Base-by-base conservation (phyloP, 2,113 vertebrate species). In the Dermatemys mawii region DNA sequence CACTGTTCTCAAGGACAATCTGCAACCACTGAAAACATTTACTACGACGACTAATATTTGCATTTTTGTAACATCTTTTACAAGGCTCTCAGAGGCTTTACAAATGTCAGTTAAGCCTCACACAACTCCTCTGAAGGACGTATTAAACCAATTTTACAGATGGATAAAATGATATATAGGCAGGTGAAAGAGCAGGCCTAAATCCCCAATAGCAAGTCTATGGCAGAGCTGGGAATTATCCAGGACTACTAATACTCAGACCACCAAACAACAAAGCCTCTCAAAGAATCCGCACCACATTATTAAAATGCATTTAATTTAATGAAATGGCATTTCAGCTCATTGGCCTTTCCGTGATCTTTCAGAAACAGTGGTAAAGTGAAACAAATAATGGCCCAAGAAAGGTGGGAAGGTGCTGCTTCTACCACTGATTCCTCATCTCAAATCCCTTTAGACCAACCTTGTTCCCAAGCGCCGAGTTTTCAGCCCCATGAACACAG, bases 401-500 rank as follows among this genome's bases (percentile, higher is more conserved):
- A 24, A 51, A 24, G 9, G 9, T 9, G 6, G 70, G 17, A 63
- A 12, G 1, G 11, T 53, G 29, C 27, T 16, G 7, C 57, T 27
- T 48, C 63, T 41, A 6, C 22, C 21, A 6, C 6, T 41, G 13
- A 54, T 16, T 49, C 60, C 24, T 32, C 3, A 6, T 13, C 10
- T 7, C 4, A 29, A 19, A 11, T 35, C 12, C 3, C 8, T 2
- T 21, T 1, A 2, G 3, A 93, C 98, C 86, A 86, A 99, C 99
- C 99, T 99, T 97, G 99, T 99, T 82, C 99, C 99, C 54, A 99
- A 98, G 84, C 99, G 98, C 4, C 99, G 99, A 0, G 99, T 99
- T 86, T 99, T 97, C 89, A 99, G 98, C 70, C 99, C 99, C 99
- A 99, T 99, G 97, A 99, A 99, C 78, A 99, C 99, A 0, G 99